Percentiles rank a stretch among this genome's conserved stretches.
These are phyloP conservation scores for Ichneumon xanthorius DNA, from an alignment of 2,888 invertebrate species.

Conservation along the genomic window DNA sequence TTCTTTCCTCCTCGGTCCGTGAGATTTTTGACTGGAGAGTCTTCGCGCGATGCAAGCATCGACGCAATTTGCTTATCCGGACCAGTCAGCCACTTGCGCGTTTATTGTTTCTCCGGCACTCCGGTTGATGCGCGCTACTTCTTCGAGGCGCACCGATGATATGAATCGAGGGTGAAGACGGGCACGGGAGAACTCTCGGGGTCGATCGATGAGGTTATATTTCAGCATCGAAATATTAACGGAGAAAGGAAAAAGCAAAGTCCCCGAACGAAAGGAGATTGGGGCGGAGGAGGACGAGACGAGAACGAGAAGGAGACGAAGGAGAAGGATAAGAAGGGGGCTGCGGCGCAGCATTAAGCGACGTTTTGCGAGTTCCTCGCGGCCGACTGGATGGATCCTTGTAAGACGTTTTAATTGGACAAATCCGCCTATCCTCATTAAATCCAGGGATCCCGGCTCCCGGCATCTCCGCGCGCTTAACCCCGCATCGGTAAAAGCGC, in stretches of 20 bases:
- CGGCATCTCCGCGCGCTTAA: constrained; percentile 56
- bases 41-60: constrained; percentile 40
- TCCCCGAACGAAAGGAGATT: constrained; percentile 28
- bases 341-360: constrained; percentile 59
- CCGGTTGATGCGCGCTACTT: constrained; percentile 45
- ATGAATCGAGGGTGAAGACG: constrained; percentile 49
- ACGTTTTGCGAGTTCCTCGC: constrained; percentile 68
- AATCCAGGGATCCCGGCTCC: constrained; percentile 76
- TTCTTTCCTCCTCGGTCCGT: constrained; percentile 4
- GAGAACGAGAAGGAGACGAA: constrained; percentile 45
- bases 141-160: not conserved
- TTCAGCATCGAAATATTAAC: constrained; percentile 15
- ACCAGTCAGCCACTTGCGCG: constrained; percentile 63
- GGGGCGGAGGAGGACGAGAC: not conserved
- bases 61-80: constrained; percentile 80
- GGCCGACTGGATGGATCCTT: constrained; percentile 82
- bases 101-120: constrained; percentile 52
- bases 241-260: constrained; percentile 15
- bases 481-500: constrained; percentile 6
- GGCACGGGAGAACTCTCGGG: not conserved
- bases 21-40: constrained; percentile 1
- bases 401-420: constrained; percentile 85
- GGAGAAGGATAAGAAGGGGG: constrained; percentile 74
- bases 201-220: constrained; percentile 49
- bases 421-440: constrained; percentile 85